Base-by-base conservation (phyloP, 1,140 invertebrate species). In the Zophobas atratus region DNA sequence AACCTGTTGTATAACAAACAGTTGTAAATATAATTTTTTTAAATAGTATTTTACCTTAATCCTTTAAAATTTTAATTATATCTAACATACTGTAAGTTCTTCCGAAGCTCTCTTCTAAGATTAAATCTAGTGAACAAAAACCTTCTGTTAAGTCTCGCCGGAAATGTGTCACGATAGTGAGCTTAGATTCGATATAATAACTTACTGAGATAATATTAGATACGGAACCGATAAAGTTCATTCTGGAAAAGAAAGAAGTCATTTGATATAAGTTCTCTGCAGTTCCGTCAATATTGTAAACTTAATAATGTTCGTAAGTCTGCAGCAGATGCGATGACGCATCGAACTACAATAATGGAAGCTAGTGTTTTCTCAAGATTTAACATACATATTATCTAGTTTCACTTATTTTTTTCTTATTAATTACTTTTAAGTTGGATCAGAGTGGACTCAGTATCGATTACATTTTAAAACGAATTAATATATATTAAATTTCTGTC, bases 181-280 rank as follows among this genome's bases (percentile, higher is more conserved):
- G 56, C 38, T 60, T 60, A 36, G 33, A 32, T 60, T 60, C 56
- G 38, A 60, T 60, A 60, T 60, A 60, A 60, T 60, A 60, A 60
- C 34, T 60, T 60, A 36, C 56, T 35, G 56, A 60, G 56, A 60
- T 60, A 60, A 60, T 60, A 60, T 60, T 60, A 36, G 56, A 60
- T 60, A 60, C 56, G 56, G 56, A 60, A 60, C 56, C 56, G 56
- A 60, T 60, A 60, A 60, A 60, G 56, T 60, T 60, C 56, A 35
- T 39, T 36, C 38, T 60, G 56, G 56, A 60, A 36, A 60, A 60
- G 56, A 60, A 60, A 36, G 56, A 35, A 60, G 56, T 60, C 56
- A 36, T 60, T 60, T 36, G 35, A 60, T 60, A 60, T 60, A 36
- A 60, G 56, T 38, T 60, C 56, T 60, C 56, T 60, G 56, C 56